Evolutionary conservation across 2,113 vertebrate genomes (phyloP).

Genomic region (Oceanodroma tethys): DNA sequence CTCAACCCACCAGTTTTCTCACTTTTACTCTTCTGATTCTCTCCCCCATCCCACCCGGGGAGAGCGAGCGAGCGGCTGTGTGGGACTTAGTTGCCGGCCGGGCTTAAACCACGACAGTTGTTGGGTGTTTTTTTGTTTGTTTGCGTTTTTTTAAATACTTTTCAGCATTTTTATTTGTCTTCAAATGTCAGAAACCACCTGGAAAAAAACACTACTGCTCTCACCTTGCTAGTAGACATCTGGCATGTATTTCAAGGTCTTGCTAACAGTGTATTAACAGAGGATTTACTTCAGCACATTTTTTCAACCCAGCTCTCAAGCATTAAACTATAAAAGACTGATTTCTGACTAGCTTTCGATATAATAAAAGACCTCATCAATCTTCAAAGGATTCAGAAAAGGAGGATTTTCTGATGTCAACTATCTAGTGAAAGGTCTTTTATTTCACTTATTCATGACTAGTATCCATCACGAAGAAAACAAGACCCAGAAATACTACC

Average conservation of each 20-base stretch:
- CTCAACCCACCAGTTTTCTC: too few species aligned
- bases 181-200: constrained; percentile 34
- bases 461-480: background rate
- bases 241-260: background rate
- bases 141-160: background rate
- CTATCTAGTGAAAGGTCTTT: background rate
- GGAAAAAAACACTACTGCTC: background rate
- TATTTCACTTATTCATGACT: background rate
- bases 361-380: background rate
- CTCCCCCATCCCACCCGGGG: too few species aligned
- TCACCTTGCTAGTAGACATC: constrained; percentile 13
- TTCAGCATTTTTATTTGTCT: constrained; percentile 26
- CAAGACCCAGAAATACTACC: background rate
- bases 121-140: background rate
- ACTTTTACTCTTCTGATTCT: too few species aligned
- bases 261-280: background rate
- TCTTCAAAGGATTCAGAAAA: background rate
- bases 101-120: too few species aligned
- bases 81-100: too few species aligned
- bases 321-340: background rate
- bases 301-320: background rate
- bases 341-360: background rate
- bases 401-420: background rate
- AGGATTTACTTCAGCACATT: background rate
- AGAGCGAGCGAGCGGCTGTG: too few species aligned